These are phyloP conservation scores for Pampus argenteus DNA, from an alignment of 2,797 vertebrate species.

Conservation along the genomic window DNA sequence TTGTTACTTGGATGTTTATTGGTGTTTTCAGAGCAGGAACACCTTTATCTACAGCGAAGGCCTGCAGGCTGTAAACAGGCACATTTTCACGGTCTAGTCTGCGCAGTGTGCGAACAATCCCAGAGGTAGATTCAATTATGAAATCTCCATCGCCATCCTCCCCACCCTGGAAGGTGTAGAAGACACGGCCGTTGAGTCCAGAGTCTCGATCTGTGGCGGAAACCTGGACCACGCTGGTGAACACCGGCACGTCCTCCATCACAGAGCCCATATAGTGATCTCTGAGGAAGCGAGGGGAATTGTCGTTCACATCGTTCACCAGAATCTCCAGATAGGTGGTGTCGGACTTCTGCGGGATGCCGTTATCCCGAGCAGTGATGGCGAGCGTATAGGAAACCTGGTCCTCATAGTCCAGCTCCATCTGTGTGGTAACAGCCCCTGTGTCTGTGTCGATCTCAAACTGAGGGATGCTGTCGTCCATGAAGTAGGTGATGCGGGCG, in stretches of 20 bases:
- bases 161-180: conserved; percentile 96
- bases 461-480: conserved; percentile 99
- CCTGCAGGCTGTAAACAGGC: conserved; percentile 88
- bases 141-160: conserved; percentile 96
- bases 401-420: conserved; percentile 96
- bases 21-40: conserved; percentile 89
- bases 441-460: conserved; percentile 91
- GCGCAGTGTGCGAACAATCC: conserved; percentile 91
- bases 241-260: conserved; percentile 94
- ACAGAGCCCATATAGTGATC: conserved; percentile 92
- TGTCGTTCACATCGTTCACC: conserved; percentile 96
- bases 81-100: conserved; percentile 95
- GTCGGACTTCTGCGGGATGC: conserved; percentile 97
- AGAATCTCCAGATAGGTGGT: conserved; percentile 98
- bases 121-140: conserved; percentile 95
- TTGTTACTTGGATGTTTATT: conserved; percentile 89
- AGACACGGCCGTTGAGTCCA: conserved; percentile 92
- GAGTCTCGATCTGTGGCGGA: conserved; percentile 95
- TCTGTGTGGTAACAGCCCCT: conserved; percentile 93
- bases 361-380: conserved; percentile 95
- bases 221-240: conserved; percentile 94
- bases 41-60: conserved; percentile 93
- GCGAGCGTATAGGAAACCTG: conserved; percentile 96
- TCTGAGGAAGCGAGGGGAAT: conserved; percentile 91
- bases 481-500: conserved; percentile 94